phyloP scores from a whole-genome alignment of 2,113 vertebrate genomes.

The Petromus typicus region DNA sequence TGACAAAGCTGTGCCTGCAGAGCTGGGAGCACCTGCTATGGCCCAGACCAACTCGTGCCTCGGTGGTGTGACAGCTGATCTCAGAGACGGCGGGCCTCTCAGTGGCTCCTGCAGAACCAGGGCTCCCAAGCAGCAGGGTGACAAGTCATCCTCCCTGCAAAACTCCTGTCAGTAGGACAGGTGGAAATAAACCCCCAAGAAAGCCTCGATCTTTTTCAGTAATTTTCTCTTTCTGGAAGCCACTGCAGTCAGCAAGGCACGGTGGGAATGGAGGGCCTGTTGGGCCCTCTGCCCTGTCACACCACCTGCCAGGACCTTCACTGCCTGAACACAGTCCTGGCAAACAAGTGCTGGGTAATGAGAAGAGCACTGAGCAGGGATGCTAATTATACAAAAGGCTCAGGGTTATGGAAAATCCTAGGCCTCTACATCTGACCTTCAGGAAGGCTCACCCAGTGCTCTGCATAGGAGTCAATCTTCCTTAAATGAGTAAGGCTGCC shows the following conservation, averaged over 20 bases:
- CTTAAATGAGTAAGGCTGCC: background rate
- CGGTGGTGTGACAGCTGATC: background rate
- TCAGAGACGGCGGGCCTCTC: accelerated
- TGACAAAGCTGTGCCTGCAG: constrained; percentile 13
- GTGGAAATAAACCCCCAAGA: background rate
- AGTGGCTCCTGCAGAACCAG: accelerated
- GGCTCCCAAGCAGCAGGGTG: background rate
- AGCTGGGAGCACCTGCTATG: background rate
- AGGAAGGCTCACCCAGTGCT: background rate
- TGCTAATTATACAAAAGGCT: background rate
- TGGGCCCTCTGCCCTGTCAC: background rate
- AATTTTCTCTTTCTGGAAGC: background rate
- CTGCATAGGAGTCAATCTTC: background rate
- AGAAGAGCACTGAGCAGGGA: background rate
- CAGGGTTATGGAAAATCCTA: background rate
- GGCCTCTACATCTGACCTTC: background rate
- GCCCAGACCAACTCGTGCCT: background rate
- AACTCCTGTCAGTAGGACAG: no score
- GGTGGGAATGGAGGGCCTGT: background rate
- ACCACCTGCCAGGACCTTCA: accelerated
- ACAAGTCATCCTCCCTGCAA: background rate
- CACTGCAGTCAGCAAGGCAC: accelerated
- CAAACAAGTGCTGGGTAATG: background rate
- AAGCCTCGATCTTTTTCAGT: background rate
- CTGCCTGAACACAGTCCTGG: background rate